Percentiles rank a stretch among this genome's conserved stretches.
phyloP scores from a whole-genome alignment of 2,113 vertebrate genomes.

The Dasyurus viverrinus region DNA sequence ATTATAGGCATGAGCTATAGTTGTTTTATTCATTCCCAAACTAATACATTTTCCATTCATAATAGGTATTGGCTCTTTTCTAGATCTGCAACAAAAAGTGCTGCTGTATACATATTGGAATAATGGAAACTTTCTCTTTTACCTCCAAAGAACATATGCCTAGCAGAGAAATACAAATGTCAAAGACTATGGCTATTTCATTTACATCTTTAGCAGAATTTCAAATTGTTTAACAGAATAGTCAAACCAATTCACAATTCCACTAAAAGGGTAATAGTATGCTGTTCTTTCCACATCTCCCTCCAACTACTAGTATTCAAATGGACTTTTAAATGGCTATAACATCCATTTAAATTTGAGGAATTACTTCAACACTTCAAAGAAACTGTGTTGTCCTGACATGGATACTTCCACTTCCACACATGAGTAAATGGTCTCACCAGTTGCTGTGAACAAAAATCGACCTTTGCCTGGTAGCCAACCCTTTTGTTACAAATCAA shows the following conservation, averaged over 20 bases:
- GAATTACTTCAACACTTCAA: neutral
- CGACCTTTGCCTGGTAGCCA: neutral
- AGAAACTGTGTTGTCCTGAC: neutral
- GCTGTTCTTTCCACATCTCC: neutral
- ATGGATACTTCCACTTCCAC: neutral
- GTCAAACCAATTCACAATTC: neutral
- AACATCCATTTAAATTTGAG: neutral
- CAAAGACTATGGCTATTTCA: neutral
- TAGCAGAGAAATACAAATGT: neutral
- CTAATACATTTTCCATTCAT: neutral
- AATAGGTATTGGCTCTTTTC: neutral
- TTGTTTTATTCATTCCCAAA: neutral
- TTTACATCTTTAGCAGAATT: neutral
- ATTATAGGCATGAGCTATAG: neutral
- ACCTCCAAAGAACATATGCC: neutral
- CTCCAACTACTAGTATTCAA: neutral
- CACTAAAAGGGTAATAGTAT: neutral
- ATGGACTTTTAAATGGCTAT: neutral
- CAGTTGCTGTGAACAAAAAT: neutral
- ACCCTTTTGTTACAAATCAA: neutral
- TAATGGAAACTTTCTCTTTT: neutral
- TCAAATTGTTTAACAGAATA: neutral
- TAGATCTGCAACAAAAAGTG: neutral
- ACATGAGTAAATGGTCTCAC: neutral
- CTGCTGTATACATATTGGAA: no score